Evolutionary conservation across 2,113 vertebrate genomes (phyloP).

Genomic region (Zingel zingel): DNA sequence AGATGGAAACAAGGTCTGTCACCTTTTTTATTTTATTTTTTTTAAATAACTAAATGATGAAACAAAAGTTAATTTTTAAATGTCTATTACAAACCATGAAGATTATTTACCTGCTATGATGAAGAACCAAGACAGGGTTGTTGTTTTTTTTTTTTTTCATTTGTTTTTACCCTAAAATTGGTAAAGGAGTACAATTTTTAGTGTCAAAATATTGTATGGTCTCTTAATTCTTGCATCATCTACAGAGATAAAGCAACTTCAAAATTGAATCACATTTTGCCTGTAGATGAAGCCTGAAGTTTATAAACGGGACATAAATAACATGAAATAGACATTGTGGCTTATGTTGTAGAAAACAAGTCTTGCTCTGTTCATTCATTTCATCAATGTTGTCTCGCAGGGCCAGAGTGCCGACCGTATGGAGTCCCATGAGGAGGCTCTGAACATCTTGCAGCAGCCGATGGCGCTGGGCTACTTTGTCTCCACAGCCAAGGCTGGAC

Average conservation of each 20-base stretch:
- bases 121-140: background rate
- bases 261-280: background rate
- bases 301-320: background rate
- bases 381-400: conserved; percentile 70
- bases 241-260: background rate
- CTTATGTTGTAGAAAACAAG: background rate
- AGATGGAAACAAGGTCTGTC: conserved; percentile 93
- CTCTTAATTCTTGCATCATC: background rate
- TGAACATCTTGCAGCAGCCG: conserved; percentile 98
- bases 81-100: background rate
- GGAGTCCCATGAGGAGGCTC: conserved; percentile 98
- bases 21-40: background rate
- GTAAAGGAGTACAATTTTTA: background rate
- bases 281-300: background rate
- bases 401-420: conserved; percentile 96
- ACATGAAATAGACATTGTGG: background rate
- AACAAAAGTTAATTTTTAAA: background rate
- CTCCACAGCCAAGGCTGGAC: conserved; percentile 98
- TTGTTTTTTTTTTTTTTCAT: no score
- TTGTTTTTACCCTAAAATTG: background rate
- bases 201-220: background rate
- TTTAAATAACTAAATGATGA: background rate
- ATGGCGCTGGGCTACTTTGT: conserved; percentile 98
- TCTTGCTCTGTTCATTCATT: background rate
- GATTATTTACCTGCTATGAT: background rate